Evolutionary conservation across 2,113 vertebrate species (phyloP).

Genomic region (Triplophysa tibetana): DNA sequence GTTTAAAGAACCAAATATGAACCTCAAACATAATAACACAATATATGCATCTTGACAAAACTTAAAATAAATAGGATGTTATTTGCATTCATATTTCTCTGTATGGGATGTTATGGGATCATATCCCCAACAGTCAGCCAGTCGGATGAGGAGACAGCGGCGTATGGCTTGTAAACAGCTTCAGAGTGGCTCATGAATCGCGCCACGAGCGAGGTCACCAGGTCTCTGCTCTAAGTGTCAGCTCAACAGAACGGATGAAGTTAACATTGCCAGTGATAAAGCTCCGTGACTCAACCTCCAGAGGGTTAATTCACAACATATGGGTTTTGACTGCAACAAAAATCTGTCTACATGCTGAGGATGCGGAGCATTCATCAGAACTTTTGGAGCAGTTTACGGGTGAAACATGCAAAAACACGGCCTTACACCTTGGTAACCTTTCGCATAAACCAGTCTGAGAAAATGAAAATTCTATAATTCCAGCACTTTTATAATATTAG

Average conservation of each 20-base stretch:
- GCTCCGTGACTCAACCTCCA: constrained; percentile 32
- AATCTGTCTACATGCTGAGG: background rate
- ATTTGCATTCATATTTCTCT: constrained; percentile 38
- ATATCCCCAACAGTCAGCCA: constrained; percentile 47
- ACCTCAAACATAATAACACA: constrained; percentile 45
- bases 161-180: constrained; percentile 47
- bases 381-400: no score
- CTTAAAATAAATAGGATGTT: background rate
- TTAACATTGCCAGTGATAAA: constrained; percentile 42
- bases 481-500: background rate
- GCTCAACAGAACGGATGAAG: constrained; percentile 42
- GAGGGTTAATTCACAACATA: constrained; percentile 39
- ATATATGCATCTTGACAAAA: constrained; percentile 36
- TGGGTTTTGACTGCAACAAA: constrained; percentile 11
- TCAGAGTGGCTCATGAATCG: constrained; percentile 44
- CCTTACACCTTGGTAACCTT: background rate
- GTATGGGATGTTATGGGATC: constrained; percentile 40
- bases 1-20: constrained; percentile 6
- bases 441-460: background rate
- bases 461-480: background rate
- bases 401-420: background rate
- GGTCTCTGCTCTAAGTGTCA: constrained; percentile 36
- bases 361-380: background rate
- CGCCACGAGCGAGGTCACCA: constrained; percentile 41
- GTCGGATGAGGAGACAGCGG: constrained; percentile 22